Base-by-base conservation (phyloP, 1,140 invertebrate species). In the Drosophila erecta region DNA sequence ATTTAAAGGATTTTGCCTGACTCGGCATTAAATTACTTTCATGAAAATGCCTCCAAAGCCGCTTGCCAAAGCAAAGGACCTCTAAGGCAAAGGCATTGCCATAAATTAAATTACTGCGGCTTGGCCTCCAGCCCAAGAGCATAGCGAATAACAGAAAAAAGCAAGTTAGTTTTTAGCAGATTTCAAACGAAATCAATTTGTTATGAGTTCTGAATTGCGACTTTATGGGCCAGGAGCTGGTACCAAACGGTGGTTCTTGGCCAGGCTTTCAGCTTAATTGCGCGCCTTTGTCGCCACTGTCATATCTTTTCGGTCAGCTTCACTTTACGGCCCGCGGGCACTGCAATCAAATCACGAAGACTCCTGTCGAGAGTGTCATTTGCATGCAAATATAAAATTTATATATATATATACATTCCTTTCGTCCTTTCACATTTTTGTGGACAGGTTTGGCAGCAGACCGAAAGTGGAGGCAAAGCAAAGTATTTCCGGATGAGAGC, bases 201-300 rank as follows among this genome's bases (percentile, higher is more conserved):
- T 37, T 30, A 2, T 8, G 8, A 30, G 30, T 8, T 30, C 30
- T 3, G 30, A 30, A 30, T 2, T 7, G 27, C 27, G 7, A 37
- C 15, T 57, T 57, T 69, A 24, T 14, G 49, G 65, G 7, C 24
- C 33, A 15, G 33, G 15, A 11, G 27, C 38, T 12, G 44, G 24
- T 46, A 47, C 69, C 62, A 55, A 69, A 70, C 37, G n/a, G 8
- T 24, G 64, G 35, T 56, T 27, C 50, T 54, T 69, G 64, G 64
- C 41, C 65, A 49, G 54, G 74, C 74, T 76, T 69, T 76, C 73
- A 69, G 62, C 62, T 55, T 76, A 76, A 76, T 76, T 76, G 62
- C 54, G 41, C 40, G 15, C 50, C 54, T 59, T 75, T 51, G 69
- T 55, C 49, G 15, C 24, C 57, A 27, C 24, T 15, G 56, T 40